Percentiles rank a stretch among this genome's conserved stretches.
Evolutionary conservation across 1,140 invertebrate genomes (phyloP).

Genomic region (Bacillus rossius): DNA sequence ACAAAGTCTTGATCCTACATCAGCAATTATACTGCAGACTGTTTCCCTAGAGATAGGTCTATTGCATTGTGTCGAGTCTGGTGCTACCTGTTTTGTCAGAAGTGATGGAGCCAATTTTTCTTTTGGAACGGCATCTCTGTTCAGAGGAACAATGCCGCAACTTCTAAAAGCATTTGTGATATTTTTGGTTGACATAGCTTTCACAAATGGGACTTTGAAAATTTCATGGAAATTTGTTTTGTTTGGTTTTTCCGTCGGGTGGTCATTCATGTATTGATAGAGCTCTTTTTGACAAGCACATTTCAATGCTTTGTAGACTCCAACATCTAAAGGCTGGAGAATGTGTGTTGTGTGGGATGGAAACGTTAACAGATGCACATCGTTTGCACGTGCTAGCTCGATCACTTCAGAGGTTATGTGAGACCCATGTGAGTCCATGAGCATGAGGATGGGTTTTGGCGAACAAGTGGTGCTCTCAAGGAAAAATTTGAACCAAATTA

Average conservation of each 20-base stretch:
- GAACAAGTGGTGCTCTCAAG: neutral
- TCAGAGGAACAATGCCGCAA: neutral
- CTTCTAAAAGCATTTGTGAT: neutral
- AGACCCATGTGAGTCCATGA: slow-evolving; percentile 33
- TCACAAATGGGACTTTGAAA: neutral
- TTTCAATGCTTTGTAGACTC: slow-evolving; percentile 43
- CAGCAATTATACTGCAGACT: too few relatives aligned
- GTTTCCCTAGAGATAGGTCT: too few relatives aligned
- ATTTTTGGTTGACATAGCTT: neutral
- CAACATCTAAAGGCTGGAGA: slow-evolving; percentile 33
- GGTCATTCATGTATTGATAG: neutral
- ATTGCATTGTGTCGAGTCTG: too few relatives aligned
- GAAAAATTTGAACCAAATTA: too few relatives aligned
- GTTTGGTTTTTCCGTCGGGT: neutral
- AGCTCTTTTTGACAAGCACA: neutral
- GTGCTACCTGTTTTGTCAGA: too few relatives aligned
- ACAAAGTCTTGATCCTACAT: too few relatives aligned
- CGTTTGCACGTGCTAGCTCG: slow-evolving; percentile 30
- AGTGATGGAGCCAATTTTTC: neutral
- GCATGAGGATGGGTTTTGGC: too few relatives aligned
- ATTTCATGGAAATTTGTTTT: neutral
- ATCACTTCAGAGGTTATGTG: slow-evolving; percentile 33
- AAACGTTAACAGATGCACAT: slow-evolving; percentile 34
- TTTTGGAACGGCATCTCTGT: neutral
- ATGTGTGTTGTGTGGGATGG: slow-evolving; percentile 37